phyloP scores from a whole-genome alignment of 2,888 invertebrate species.

The Frankliniella fusca region DNA sequence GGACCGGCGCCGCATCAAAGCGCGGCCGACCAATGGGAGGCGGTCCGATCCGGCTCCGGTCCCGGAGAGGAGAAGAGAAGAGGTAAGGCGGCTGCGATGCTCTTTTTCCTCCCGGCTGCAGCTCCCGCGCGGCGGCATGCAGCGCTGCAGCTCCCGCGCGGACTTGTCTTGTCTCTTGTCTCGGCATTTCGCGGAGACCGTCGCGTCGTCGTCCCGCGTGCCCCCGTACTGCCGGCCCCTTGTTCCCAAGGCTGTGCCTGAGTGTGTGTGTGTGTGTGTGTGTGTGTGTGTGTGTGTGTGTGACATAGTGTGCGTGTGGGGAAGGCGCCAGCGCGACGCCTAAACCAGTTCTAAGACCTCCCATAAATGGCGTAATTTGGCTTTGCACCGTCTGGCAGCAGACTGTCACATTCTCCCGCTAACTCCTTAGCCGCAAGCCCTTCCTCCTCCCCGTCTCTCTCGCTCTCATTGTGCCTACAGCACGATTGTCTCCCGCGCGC shows the following conservation, averaged over 20 bases:
- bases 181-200: not conserved
- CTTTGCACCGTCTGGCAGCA: constrained; percentile 21
- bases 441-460: not conserved
- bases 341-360: constrained; percentile 24
- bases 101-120: not conserved
- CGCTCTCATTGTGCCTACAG: not conserved
- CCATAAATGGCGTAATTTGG: constrained; percentile 26
- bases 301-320: not conserved
- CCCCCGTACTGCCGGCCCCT: not conserved
- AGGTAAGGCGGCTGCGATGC: no score
- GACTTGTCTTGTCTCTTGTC: constrained; percentile 3
- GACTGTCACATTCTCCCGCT: constrained; percentile 21
- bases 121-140: not conserved
- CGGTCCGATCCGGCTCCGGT: no score
- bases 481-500: not conserved
- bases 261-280: no score
- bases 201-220: not conserved
- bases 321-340: constrained; percentile 23
- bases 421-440: not conserved
- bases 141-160: not conserved
- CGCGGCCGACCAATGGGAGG: no score
- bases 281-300: not conserved
- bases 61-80: no score
- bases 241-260: not conserved
- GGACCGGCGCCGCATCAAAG: no score